Conservation (phyloP, 2,888 invertebrate species). For the Drosophila mercatorum region DNA sequence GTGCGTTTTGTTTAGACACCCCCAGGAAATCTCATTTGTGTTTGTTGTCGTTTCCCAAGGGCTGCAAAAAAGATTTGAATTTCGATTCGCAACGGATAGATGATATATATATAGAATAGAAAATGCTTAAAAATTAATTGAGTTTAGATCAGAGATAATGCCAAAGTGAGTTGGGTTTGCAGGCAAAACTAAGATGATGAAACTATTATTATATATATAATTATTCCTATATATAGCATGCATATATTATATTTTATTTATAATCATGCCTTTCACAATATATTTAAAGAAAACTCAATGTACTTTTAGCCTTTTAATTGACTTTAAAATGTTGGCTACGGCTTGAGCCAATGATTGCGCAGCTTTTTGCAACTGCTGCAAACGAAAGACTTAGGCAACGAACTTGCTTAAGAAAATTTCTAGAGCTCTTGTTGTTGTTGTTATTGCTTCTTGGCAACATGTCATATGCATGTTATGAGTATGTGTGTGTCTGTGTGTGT, state of each 20-base stretch:
- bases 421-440: slow-evolving; percentile 11
- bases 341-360: slow-evolving; percentile 1
- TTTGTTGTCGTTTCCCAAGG: slow-evolving; percentile 5
- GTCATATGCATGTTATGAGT: slow-evolving; percentile 52
- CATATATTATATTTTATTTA: background rate
- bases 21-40: background rate
- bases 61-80: background rate
- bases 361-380: slow-evolving; percentile 1
- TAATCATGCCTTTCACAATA: background rate
- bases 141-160: background rate
- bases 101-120: too few species aligned
- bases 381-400: slow-evolving; percentile 61
- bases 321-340: background rate
- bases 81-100: background rate
- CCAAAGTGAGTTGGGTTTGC: background rate
- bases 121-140: background rate
- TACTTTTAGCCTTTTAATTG: background rate
- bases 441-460: slow-evolving; percentile 39
- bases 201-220: background rate
- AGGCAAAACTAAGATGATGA: background rate
- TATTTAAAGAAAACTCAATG: background rate
- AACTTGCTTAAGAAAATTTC: slow-evolving; percentile 47
- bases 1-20: slow-evolving; percentile 20
- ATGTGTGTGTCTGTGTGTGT: slow-evolving; percentile 21
- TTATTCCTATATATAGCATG: background rate